Evolutionary conservation across 2,797 vertebrate species (phyloP), one percentile per base, ranked within the genome.

Genomic region (Halcyon chelicuti): DNA sequence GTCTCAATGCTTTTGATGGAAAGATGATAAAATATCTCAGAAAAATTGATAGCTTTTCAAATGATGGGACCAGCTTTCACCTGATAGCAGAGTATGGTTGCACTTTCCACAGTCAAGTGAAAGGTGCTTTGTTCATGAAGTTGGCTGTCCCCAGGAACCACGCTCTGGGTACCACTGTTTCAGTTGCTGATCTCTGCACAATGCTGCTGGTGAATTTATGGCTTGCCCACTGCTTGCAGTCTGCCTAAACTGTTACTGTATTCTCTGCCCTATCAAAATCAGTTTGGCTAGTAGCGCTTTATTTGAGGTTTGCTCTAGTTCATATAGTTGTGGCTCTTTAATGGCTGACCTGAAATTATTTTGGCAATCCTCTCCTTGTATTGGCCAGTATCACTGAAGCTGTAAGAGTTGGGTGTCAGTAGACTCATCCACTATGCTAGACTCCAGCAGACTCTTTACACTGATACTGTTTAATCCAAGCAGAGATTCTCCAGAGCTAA

Each of bases 121-220:
- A 39, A 40, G 55, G 44, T 18, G 15, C 19, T 61, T 35, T 51
- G 46, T 39, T 25, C 17, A 0, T 1, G 0, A 28, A 21, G 31
- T 10, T 28, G 39, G 4, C 51, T 75, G 39, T n/a, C 66, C 39
- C 21, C 9, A 31, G 2, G 12, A 62, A 31, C 51, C 3, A 3
- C 0, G 0, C 15, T 71, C 33, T n/a, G 47, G 29, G 31, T 57
- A 21, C 39, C 5, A 2, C 63, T 31, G 4, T n/a, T 89, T n/a
- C 29, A 2, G 40, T 31, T 26, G 8, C 60, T 82, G 16, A 22
- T 74, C n/a, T 71, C 44, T 31, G 44, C 31, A 2, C 4, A 2
- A 9, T 57, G 57, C 72, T 71, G 33, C 49, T 68, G 44, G 33
- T 91, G 75, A 73, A n/a, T 83, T 92, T 77, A 52, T 10, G 28